phyloP scores from a whole-genome alignment of 2,888 invertebrate genomes.

The Cheilosia pagana region DNA sequence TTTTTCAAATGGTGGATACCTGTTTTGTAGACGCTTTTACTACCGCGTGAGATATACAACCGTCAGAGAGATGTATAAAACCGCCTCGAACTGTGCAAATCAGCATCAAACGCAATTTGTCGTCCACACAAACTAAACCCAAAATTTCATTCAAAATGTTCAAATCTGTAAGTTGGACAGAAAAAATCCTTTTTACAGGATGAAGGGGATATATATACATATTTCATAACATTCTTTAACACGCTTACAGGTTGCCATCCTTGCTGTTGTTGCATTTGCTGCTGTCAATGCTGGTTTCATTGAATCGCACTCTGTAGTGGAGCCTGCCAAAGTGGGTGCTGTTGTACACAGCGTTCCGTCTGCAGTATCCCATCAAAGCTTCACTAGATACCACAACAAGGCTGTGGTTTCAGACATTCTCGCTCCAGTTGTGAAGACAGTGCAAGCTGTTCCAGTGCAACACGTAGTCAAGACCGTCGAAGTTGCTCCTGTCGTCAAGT shows the following conservation, averaged over 20 bases:
- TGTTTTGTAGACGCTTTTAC: neutral
- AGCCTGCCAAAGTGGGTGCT: constrained; percentile 80
- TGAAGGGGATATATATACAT: neutral
- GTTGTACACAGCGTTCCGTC: constrained; percentile 82
- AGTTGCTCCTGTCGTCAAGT: constrained; percentile 34
- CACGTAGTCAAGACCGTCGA: constrained; percentile 63
- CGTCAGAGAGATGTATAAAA: constrained; percentile 42
- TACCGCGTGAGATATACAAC: neutral
- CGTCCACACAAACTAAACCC: constrained; percentile 1
- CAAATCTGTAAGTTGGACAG: constrained; percentile 76
- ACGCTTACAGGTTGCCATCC: constrained; percentile 53
- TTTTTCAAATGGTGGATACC: neutral
- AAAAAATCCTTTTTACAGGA: neutral
- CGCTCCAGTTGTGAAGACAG: constrained; percentile 75
- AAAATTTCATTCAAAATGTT: constrained; percentile 75
- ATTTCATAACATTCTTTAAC: neutral
- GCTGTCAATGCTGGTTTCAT: constrained; percentile 78
- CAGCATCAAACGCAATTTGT: constrained; percentile 29
- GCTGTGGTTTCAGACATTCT: constrained; percentile 80
- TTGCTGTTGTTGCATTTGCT: constrained; percentile 78
- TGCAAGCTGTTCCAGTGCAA: constrained; percentile 77
- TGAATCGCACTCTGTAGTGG: constrained; percentile 78
- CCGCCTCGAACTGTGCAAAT: neutral
- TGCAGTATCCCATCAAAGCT: constrained; percentile 84
- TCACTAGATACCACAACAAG: constrained; percentile 83